Evolutionary conservation across 2,888 invertebrate genomes (phyloP).

Genomic region (Diarsia rubi): DNA sequence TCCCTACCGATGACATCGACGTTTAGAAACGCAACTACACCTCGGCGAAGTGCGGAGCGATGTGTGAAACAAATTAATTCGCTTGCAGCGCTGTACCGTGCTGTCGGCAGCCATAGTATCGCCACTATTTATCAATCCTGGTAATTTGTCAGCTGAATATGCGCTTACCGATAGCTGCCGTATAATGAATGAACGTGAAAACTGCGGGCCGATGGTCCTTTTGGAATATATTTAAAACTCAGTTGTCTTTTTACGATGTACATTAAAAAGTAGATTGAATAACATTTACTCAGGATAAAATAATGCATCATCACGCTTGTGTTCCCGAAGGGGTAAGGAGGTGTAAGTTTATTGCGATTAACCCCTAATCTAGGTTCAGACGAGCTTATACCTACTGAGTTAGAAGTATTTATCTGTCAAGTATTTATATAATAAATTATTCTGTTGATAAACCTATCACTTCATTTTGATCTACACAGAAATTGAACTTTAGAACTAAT

Average conservation of each 20-base stretch:
- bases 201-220: not conserved
- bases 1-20: not conserved
- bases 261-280: not conserved
- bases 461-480: not conserved
- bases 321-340: not conserved
- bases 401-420: not conserved
- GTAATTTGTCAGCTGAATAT: slow-evolving; percentile 30
- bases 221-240: not conserved
- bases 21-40: not conserved
- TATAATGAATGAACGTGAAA: not conserved
- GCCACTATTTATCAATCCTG: slow-evolving; percentile 24
- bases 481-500: not conserved
- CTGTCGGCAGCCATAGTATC: not conserved
- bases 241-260: not conserved
- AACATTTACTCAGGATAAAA: not conserved
- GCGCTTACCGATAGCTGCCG: not conserved
- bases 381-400: not conserved
- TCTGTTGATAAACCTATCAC: not conserved
- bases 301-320: not conserved
- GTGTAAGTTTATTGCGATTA: not conserved
- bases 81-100: not conserved
- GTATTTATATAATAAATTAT: too few relatives aligned
- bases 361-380: not conserved
- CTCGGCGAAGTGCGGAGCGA: not conserved
- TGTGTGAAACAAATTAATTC: slow-evolving; percentile 2